Percentiles rank a stretch among this genome's conserved stretches.
Conservation (phyloP, 2,113 vertebrate species). For the Lepus timidus region DNA sequence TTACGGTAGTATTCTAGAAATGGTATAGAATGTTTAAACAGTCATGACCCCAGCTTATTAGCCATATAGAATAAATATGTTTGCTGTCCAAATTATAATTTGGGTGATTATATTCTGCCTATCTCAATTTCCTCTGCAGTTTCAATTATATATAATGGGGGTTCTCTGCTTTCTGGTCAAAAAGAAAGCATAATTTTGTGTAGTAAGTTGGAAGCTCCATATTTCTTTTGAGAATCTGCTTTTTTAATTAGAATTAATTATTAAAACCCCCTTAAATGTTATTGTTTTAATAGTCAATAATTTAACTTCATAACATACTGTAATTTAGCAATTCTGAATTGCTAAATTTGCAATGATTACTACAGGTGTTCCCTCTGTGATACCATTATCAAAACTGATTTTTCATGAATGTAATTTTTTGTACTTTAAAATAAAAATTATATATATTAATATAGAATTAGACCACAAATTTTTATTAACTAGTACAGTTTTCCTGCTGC, state of each 20-base stretch:
- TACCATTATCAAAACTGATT: slow-evolving; percentile 5
- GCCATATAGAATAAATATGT: slow-evolving; percentile 64
- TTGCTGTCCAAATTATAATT: slow-evolving; percentile 79
- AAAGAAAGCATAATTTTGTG: slow-evolving; percentile 8
- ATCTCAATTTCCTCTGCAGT: slow-evolving; percentile 70
- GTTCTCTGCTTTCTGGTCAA: slow-evolving; percentile 53
- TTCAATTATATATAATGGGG: slow-evolving; percentile 57
- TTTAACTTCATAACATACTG: background rate
- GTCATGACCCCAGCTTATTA: slow-evolving; percentile 60
- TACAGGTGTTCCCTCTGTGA: background rate
- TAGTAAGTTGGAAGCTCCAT: background rate
- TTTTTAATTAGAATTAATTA: background rate
- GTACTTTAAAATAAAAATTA: background rate
- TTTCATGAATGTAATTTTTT: slow-evolving; percentile 29
- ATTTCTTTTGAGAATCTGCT: slow-evolving; percentile 41
- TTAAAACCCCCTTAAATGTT: background rate
- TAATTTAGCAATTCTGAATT: slow-evolving; percentile 26
- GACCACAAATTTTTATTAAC: background rate
- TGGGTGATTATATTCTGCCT: slow-evolving; percentile 67
- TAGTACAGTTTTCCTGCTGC: background rate
- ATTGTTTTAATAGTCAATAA: background rate
- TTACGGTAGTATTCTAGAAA: slow-evolving; percentile 33
- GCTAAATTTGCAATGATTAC: background rate
- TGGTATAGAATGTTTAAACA: slow-evolving; percentile 55
- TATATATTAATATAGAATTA: background rate